phyloP scores from a whole-genome alignment of 2,888 invertebrate genomes.

The Osedax frankpressi region DNA sequence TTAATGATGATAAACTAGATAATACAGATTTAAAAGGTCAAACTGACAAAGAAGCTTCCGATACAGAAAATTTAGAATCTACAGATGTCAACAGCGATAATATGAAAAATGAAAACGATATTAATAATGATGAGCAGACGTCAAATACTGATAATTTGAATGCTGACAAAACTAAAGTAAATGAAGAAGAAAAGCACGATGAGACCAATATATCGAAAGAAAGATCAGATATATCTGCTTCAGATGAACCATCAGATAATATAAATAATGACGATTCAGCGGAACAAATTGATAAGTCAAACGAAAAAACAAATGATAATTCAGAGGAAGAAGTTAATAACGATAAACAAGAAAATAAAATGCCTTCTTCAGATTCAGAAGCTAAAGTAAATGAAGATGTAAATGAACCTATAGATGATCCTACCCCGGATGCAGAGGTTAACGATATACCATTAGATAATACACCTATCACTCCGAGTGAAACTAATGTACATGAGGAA shows the following conservation, averaged over 20 bases:
- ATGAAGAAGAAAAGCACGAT: not conserved
- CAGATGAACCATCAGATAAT: no score
- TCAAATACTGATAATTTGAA: not conserved
- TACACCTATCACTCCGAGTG: no score
- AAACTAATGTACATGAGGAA: no score
- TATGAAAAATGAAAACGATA: conserved; percentile 15
- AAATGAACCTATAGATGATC: not conserved
- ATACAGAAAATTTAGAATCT: no score
- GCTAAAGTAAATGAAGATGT: not conserved
- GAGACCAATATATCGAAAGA: not conserved
- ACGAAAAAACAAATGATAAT: not conserved
- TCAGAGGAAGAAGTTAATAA: not conserved
- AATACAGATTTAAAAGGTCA: no score
- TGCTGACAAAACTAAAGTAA: not conserved
- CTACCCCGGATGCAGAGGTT: not conserved
- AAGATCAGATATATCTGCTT: not conserved
- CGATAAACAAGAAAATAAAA: conserved; percentile 2
- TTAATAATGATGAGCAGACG: not conserved
- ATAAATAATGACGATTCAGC: not conserved
- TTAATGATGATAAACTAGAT: no score
- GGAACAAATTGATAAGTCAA: not conserved
- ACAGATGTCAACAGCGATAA: no score
- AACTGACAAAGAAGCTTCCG: no score
- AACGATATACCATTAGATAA: no score
- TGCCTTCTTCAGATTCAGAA: no score